These are phyloP conservation scores for Ophioninae sp. DNA, from an alignment of 2,888 invertebrate genomes.

Conservation along the genomic window DNA sequence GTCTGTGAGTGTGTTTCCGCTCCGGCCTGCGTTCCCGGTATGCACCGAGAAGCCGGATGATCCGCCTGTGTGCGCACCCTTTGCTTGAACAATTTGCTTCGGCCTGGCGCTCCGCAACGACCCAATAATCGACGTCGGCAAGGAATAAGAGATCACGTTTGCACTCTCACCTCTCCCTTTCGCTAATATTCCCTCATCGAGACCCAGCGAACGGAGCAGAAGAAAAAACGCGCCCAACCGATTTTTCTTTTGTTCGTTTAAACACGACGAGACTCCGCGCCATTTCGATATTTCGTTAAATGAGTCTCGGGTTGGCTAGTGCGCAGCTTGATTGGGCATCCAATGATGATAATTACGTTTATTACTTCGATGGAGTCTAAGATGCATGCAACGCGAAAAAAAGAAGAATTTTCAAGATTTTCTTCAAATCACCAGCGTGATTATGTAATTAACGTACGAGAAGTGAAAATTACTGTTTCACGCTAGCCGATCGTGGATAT, in stretches of 20 bases:
- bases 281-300: not conserved
- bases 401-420: no score
- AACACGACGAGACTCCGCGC: not conserved
- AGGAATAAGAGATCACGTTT: conserved; percentile 54
- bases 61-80: not conserved
- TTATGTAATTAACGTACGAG: no score
- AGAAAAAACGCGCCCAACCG: not conserved
- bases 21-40: conserved; percentile 43
- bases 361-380: not conserved
- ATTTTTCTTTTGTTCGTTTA: not conserved
- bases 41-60: conserved; percentile 21
- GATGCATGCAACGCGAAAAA: no score
- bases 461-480: no score
- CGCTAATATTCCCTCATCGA: conserved; percentile 7
- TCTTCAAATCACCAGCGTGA: no score
- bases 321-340: not conserved
- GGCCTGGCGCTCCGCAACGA: conserved; percentile 52
- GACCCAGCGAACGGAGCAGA: not conserved
- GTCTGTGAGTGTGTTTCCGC: conserved; percentile 40
- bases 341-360: not conserved
- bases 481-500: no score
- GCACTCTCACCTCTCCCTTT: conserved; percentile 55
- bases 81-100: conserved; percentile 56
- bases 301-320: not conserved
- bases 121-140: conserved; percentile 59